Base-by-base conservation (phyloP, 2,888 invertebrate species). In the Hyposoter didymator region DNA sequence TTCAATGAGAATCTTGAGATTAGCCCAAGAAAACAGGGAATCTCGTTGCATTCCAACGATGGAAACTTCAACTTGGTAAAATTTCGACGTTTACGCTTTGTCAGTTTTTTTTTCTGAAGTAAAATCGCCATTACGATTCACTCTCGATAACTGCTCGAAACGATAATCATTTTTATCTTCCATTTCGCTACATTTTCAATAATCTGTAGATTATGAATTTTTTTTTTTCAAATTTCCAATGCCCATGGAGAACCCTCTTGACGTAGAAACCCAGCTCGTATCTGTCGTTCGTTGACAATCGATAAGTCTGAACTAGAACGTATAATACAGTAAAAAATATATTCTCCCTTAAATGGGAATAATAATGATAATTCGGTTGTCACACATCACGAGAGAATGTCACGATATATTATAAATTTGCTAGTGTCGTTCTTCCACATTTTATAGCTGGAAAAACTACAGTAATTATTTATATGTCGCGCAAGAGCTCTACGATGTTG, bases 341-440 rank as follows among this genome's bases (percentile, higher is more conserved):
- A 43, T 84, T 76, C 59, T 78, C 22, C 43, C 19, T 43, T 17
- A 52, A 55, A 39, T n/a, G 28, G 52, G 55, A 69, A 59, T 62
- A 76, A 43, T 69, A 35, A 55, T n/a, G 28, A 73, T 69, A 55
- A 64, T 52, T 52, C 47, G 74, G 74, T 19, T 62, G 67, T 69
- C 78, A 74, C 32, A 62, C 32, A 62, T 78, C 59, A 70, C 62
- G 78, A 49, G 73, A 47, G 76, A 35, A 69, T 69, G 69, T 17
- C 35, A 43, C 82, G 82, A 84, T 82, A 78, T 7, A 4, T 19
- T 17, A 19, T 52, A 8, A 19, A 52, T 52, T 52, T 19, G 39
- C 39, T 19, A 8, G 8, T 52, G 8, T 52, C n/a, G 7, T 52
- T 8, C 10, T 10, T 19, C 19, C 19, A 52, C 19, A 10, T 19